phyloP scores from a whole-genome alignment of 2,888 invertebrate species.

The Leucozona laternaria region DNA sequence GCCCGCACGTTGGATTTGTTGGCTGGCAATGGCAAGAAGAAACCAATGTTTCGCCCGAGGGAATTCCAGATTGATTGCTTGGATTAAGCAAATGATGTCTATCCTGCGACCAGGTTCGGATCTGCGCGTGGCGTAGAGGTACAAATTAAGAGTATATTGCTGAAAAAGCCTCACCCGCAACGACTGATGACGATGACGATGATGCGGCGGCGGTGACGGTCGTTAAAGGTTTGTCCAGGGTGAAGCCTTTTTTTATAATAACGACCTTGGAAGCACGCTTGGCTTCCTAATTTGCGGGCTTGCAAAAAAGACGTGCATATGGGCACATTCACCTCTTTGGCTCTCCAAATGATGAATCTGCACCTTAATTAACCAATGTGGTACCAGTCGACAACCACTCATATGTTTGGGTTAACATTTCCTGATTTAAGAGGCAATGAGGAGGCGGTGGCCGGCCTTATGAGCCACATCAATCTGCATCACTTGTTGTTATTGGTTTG shows the following conservation, averaged over 20 bases:
- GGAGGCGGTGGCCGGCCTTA: slow-evolving; percentile 65
- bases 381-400: slow-evolving; percentile 64
- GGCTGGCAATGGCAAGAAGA: not conserved
- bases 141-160: slow-evolving; percentile 43
- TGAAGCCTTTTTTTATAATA: not conserved
- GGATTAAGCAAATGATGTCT: slow-evolving; percentile 74
- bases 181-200: not conserved
- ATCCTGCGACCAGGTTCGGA: slow-evolving; percentile 53
- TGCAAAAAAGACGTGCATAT: not conserved
- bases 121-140: slow-evolving; percentile 37
- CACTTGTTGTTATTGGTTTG: slow-evolving; percentile 48
- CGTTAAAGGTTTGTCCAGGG: slow-evolving; percentile 11
- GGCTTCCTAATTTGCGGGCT: slow-evolving; percentile 47
- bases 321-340: slow-evolving; percentile 60
- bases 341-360: slow-evolving; percentile 64
- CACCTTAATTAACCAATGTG: slow-evolving; percentile 61
- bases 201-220: not conserved
- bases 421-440: slow-evolving; percentile 60
- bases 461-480: slow-evolving; percentile 70
- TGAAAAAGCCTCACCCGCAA: slow-evolving; percentile 30
- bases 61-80: slow-evolving; percentile 73
- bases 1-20: not conserved
- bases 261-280: slow-evolving; percentile 63
- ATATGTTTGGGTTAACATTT: slow-evolving; percentile 71
- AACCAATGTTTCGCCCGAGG: slow-evolving; percentile 62